phyloP scores from a whole-genome alignment of 2,113 vertebrate genomes.

The Mola mola region DNA sequence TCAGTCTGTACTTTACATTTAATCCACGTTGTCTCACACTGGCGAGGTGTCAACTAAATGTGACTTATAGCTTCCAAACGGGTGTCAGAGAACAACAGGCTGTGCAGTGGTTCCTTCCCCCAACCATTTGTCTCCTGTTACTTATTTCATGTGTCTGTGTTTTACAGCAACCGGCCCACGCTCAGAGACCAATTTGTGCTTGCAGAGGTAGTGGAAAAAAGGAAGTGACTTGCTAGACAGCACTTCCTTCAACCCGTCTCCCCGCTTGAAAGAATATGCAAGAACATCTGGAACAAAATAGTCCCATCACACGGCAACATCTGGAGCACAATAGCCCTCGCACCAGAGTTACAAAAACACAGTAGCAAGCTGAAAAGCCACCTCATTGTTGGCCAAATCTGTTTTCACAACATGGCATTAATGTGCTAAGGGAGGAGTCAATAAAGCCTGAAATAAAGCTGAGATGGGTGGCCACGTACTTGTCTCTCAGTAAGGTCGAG shows the following conservation, averaged over 20 bases:
- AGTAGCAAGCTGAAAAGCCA: conserved; percentile 45
- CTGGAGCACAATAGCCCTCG: conserved; percentile 66
- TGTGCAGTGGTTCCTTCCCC: conserved; percentile 39
- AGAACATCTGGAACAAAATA: conserved; percentile 80
- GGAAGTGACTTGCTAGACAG: conserved; percentile 77
- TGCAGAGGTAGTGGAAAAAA: conserved; percentile 45
- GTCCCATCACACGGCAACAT: conserved; percentile 67
- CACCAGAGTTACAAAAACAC: conserved; percentile 55
- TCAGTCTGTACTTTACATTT: conserved; percentile 29
- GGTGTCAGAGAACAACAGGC: conserved; percentile 55
- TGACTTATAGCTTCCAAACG: conserved; percentile 54
- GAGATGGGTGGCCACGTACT: conserved; percentile 77
- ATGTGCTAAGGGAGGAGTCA: conserved; percentile 36
- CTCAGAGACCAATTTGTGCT: conserved; percentile 56
- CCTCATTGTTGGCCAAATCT: conserved; percentile 28
- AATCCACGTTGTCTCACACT: not conserved
- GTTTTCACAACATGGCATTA: conserved; percentile 69
- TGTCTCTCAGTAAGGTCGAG: conserved; percentile 98
- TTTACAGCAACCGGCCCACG: conserved; percentile 60
- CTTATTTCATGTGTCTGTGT: conserved; percentile 68
- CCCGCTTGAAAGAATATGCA: conserved; percentile 67
- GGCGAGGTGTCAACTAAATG: conserved; percentile 34
- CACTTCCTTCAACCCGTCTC: conserved; percentile 69
- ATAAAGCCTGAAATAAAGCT: conserved; percentile 20
- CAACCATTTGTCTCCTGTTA: conserved; percentile 67